Conservation (phyloP, 2,797 vertebrate species). For the Sebastes miniatus region DNA sequence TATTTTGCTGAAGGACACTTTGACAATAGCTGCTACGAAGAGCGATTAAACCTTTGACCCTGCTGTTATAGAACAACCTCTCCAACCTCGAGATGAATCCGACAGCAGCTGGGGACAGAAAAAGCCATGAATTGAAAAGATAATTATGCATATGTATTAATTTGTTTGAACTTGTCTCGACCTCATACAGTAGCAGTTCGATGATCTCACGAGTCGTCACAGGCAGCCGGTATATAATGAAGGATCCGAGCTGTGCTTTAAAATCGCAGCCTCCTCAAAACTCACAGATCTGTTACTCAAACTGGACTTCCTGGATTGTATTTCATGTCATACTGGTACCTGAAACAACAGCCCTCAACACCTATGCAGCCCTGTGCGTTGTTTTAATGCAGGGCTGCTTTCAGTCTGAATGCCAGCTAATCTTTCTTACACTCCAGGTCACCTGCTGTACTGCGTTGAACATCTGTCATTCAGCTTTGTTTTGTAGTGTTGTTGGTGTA, state of each 20-base stretch:
- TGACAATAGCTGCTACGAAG: background rate
- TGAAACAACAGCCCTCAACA: no score
- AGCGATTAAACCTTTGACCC: background rate
- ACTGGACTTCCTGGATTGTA: background rate
- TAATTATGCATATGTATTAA: background rate
- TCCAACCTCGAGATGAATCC: background rate
- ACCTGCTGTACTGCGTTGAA: background rate
- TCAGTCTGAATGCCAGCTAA: background rate
- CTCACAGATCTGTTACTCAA: background rate
- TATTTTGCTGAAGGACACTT: conserved; percentile 4
- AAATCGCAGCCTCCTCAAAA: background rate
- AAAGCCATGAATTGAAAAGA: background rate
- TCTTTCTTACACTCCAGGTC: background rate
- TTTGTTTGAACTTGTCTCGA: background rate
- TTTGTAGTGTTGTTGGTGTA: background rate
- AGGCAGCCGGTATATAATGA: background rate
- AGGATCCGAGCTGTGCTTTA: background rate
- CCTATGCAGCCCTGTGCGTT: no score
- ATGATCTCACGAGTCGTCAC: background rate
- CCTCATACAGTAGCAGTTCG: background rate
- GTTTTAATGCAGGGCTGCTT: background rate
- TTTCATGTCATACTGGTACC: background rate
- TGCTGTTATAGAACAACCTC: background rate
- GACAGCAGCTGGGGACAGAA: background rate
- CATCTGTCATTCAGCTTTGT: background rate